These are phyloP conservation scores for Xiphorhynchus erythropygius DNA, from an alignment of 2,797 vertebrate species.

Conservation along the genomic window DNA sequence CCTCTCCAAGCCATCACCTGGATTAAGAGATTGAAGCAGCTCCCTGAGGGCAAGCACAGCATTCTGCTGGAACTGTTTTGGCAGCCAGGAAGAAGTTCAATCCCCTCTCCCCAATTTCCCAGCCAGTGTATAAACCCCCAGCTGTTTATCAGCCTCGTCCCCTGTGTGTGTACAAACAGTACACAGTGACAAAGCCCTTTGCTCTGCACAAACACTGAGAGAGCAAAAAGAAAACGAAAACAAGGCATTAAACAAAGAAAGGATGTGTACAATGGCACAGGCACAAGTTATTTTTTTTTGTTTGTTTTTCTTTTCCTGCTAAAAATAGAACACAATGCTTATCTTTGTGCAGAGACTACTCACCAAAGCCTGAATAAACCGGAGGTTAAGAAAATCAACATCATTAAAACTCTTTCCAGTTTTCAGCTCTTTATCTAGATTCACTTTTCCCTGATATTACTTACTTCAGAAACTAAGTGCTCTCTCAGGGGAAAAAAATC, in stretches of 20 bases:
- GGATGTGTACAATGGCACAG: background rate
- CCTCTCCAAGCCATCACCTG: background rate
- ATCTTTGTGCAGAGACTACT: background rate
- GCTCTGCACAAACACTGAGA: background rate
- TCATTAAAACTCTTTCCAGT: background rate
- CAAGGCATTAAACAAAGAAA: slow-evolving; percentile 28
- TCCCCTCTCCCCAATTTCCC: background rate
- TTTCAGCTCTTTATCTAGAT: background rate
- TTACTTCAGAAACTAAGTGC: background rate
- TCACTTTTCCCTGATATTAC: background rate
- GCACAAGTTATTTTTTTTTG: background rate
- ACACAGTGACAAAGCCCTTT: background rate
- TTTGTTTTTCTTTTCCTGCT: background rate
- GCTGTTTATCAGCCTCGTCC: background rate
- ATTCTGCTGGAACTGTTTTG: background rate
- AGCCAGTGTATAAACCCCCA: background rate
- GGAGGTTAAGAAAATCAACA: background rate
- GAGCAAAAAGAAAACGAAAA: slow-evolving; percentile 1
- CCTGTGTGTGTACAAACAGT: background rate
- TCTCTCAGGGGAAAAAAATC: background rate
- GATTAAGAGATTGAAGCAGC: background rate
- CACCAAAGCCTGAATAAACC: background rate
- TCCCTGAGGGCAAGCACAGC: background rate
- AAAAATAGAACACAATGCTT: slow-evolving; percentile 19
- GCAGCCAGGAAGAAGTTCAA: background rate